Evolutionary conservation across 2,113 vertebrate genomes (phyloP), one percentile per base, ranked within the genome.

Genomic region (Casuarius casuarius): DNA sequence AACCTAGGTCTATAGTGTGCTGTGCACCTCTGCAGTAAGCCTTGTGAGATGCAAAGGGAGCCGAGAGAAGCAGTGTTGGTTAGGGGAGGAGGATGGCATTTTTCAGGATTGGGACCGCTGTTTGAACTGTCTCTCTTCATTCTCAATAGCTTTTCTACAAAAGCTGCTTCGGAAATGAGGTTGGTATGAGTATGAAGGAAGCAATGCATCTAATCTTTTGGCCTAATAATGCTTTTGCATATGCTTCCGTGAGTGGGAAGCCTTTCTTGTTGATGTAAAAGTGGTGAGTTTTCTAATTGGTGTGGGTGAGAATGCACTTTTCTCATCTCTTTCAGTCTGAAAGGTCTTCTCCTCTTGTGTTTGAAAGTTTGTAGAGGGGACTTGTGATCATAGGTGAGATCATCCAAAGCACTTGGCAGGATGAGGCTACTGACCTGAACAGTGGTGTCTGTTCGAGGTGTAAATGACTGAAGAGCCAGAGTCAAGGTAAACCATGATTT

Each of bases 91-190:
- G 19, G 66, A 5, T 85, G 28, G 67, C 35, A 0, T 75, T 65
- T 84, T 82, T 87, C 80, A 89, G 76, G 65, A 85, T n/a, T 80
- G 65, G 91, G 92, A 95, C 94, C 84, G 88, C 95, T 38, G n/a
- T 96, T 96, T 97, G 85, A 97, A 93, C 66, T 81, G n/a, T 90
- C 26, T 93, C 10, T 94, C 75, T 92, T 74, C 18, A 68, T 97
- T 97, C 94, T 96, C 96, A 96, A 92, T 89, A 94, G 54, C 92
- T 84, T 97, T 95, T 85, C 83, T 40, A 67, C 80, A 85, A 96
- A 96, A 95, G 54, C 78, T 94, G 90, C 93, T 95, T 89, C 63
- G 89, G 70, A 63, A 82, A 75, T 59, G 85, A 85, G 76, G 68
- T 81, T 94, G 29, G 48, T 56, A 15, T 31, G 61, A 73, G 28